These are phyloP conservation scores for Liparis tanakae DNA, from an alignment of 2,797 vertebrate genomes.

Conservation along the genomic window DNA sequence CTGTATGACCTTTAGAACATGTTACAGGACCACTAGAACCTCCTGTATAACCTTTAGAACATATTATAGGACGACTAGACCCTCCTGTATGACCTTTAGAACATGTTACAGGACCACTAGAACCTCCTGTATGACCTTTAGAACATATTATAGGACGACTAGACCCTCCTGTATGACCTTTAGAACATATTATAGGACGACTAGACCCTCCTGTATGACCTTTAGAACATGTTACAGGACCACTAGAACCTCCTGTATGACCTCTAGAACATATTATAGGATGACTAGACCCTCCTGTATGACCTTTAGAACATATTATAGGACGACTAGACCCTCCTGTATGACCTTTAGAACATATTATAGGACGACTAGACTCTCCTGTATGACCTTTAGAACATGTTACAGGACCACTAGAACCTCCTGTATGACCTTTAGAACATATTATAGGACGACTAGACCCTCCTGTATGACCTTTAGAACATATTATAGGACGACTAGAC, in stretches of 20 bases:
- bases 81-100: too few species aligned
- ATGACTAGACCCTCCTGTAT: too few species aligned
- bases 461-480: neutral
- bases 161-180: neutral
- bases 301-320: neutral
- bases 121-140: too few species aligned
- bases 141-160: neutral
- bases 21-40: neutral
- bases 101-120: too few species aligned
- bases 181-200: too few species aligned
- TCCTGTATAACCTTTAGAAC: neutral
- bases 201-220: neutral
- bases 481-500: neutral
- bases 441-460: neutral
- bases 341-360: neutral
- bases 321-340: neutral
- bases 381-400: neutral
- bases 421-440: neutral
- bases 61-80: neutral
- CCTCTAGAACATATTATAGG: too few species aligned
- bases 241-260: neutral
- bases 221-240: neutral
- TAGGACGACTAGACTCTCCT: too few species aligned
- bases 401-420: neutral
- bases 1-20: too few species aligned